A percentile compares a stretch with the other conserved stretches of the same genome.
These are phyloP conservation scores for Psephotus haematonotus DNA, from an alignment of 2,113 vertebrate species.

Conservation along the genomic window DNA sequence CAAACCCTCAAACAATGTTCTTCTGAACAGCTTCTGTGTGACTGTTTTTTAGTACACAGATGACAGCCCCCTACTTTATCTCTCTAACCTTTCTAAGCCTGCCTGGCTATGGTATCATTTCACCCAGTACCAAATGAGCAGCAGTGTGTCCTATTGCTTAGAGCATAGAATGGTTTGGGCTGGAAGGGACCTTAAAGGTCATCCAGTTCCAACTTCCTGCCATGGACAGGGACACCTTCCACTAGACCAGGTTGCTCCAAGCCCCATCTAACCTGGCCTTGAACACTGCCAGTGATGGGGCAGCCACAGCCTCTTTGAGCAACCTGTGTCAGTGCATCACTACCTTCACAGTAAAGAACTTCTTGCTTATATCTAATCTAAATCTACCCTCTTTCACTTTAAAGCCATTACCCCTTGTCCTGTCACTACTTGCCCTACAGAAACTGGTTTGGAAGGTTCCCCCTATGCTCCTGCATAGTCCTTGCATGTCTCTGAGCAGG, in stretches of 20 bases:
- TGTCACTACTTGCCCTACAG: not conserved
- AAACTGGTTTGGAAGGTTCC: not conserved
- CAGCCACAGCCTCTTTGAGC: not conserved
- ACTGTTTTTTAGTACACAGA: not conserved
- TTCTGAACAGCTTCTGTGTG: not conserved
- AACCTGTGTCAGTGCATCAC: not conserved
- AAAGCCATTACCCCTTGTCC: not conserved
- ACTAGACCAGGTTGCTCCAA: not conserved
- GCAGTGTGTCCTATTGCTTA: not conserved
- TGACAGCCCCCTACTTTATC: not conserved
- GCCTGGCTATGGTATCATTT: not conserved
- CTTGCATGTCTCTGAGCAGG: not conserved
- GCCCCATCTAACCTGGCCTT: not conserved
- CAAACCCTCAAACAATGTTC: not conserved
- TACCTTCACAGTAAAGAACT: not conserved
- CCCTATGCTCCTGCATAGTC: not conserved
- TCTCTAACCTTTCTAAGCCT: not conserved
- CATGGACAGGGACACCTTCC: not conserved
- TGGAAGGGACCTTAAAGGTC: not conserved
- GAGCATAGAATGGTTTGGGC: not conserved
- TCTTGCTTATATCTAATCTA: not conserved
- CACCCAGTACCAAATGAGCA: not conserved
- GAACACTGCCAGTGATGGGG: not conserved
- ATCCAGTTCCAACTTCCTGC: not conserved
- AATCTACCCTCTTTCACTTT: not conserved